Evolutionary conservation across 2,888 invertebrate genomes (phyloP).

Genomic region (Tortricodes alternella): DNA sequence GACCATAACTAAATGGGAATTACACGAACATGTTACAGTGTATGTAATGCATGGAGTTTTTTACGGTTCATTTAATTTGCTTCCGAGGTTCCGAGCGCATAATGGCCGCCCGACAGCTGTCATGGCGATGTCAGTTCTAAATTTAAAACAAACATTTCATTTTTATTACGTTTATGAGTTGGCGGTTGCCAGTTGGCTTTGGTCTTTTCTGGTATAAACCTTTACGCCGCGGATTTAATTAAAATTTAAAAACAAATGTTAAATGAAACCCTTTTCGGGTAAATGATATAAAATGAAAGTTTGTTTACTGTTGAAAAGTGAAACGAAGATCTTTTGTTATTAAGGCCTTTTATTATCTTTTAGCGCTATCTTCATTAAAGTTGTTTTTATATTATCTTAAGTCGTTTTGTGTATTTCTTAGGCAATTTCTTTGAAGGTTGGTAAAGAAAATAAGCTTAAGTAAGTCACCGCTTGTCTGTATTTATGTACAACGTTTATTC

Average conservation of each 20-base stretch:
- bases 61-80: constrained; percentile 66
- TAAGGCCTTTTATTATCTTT: constrained; percentile 4
- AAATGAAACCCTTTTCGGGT: constrained; percentile 16
- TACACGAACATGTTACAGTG: constrained; percentile 49
- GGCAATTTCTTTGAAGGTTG: too few relatives aligned
- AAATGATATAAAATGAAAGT: constrained; percentile 23
- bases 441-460: too few relatives aligned
- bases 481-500: too few relatives aligned
- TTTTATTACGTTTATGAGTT: constrained; percentile 63
- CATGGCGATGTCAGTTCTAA: constrained; percentile 69
- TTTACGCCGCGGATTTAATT: constrained; percentile 11
- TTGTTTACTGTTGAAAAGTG: constrained; percentile 10
- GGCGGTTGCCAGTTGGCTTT: constrained; percentile 32
- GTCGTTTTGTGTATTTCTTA: not conserved
- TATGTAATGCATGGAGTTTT: constrained; percentile 64
- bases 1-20: constrained; percentile 64
- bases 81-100: constrained; percentile 55
- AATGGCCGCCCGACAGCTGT: constrained; percentile 76
- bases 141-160: constrained; percentile 73
- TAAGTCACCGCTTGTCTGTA: too few relatives aligned
- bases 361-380: not conserved
- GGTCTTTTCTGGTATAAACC: constrained; percentile 22
- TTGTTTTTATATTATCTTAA: constrained; percentile 1
- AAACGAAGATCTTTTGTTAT: constrained; percentile 16
- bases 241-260: constrained; percentile 25